Conservation (phyloP, 1,140 invertebrate genomes). For the Trichonephila inaurata region DNA sequence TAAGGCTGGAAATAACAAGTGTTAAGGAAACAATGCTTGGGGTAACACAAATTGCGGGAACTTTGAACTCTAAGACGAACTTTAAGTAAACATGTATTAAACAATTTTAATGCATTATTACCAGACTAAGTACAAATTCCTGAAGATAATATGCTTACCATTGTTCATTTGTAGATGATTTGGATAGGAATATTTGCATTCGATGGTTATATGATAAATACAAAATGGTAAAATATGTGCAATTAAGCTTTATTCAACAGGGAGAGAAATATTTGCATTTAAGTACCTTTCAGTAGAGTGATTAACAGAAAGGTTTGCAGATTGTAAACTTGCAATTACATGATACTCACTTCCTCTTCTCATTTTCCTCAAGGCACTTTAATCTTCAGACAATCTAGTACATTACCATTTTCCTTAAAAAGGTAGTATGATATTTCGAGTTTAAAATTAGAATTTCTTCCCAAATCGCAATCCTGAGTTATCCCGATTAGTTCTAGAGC, state of each 20-base stretch:
- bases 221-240: background rate
- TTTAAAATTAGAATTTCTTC: conserved; percentile 41
- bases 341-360: background rate
- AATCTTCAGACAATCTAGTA: background rate
- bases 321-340: conserved; percentile 4
- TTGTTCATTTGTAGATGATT: too few relatives aligned
- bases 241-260: background rate
- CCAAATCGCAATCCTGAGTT: background rate
- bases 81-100: too few relatives aligned
- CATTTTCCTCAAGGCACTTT: too few relatives aligned
- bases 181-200: background rate
- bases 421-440: background rate
- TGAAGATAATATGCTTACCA: too few relatives aligned
- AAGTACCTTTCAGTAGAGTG: background rate
- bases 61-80: too few relatives aligned
- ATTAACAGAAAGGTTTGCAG: background rate
- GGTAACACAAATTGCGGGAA: too few relatives aligned
- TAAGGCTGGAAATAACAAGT: too few relatives aligned
- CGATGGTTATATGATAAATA: background rate
- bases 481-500: background rate
- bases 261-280: background rate
- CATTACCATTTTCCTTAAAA: background rate
- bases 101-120: too few relatives aligned
- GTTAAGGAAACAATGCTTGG: too few relatives aligned
- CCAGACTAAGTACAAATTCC: too few relatives aligned